Base-by-base conservation (phyloP, 2,797 vertebrate genomes). In the Macroramphosus scolopax region DNA sequence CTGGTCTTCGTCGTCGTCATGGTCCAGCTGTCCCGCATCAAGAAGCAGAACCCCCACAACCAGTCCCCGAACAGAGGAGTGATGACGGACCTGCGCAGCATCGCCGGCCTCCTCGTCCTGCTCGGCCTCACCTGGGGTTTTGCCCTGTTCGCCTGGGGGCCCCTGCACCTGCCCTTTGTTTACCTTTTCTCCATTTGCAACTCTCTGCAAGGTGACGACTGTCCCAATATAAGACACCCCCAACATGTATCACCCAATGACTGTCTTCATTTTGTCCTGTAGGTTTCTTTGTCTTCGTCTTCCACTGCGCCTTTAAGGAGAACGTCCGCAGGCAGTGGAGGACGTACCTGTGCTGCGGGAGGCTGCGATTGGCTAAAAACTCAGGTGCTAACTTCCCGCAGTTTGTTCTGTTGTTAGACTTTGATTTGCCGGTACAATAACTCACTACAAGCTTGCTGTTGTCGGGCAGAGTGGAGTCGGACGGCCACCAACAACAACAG, bases 51-150 rank as follows among this genome's bases (percentile, higher is more conserved):
- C 68, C 94, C 96, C 18, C 91, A 98, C 6, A 93, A 94, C 77
- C 85, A 90, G 74, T 83, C 91, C 62, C 83, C 93, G 1, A 93
- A 91, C 82, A 91, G 90, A 41, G 86, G 88, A 6, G 47, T 92
- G 56, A 86, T 94, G 63, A 91, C 84, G 0, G 94, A 98, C 44
- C 70, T 98, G 15, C 89, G 93, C 46, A 97, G 95, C 45, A 78
- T 94, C 30, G 81, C 89, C 0, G 94, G 96, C 29, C 92, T 98
- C 16, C 80, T 93, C 1, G 80, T 96, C 64, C 85, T 98, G 63
- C 88, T 98, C 20, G 95, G 96, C 50, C 95, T 98, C 69, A 96
- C 95, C 40, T 98, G 96, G 96, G 95, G 94, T 5, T 92, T 98
- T 31, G 93, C 93, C 33, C 94, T 98, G 74, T 95, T 98, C 32